These are phyloP conservation scores for Trinectes maculatus DNA, from an alignment of 2,113 vertebrate genomes.

Conservation along the genomic window DNA sequence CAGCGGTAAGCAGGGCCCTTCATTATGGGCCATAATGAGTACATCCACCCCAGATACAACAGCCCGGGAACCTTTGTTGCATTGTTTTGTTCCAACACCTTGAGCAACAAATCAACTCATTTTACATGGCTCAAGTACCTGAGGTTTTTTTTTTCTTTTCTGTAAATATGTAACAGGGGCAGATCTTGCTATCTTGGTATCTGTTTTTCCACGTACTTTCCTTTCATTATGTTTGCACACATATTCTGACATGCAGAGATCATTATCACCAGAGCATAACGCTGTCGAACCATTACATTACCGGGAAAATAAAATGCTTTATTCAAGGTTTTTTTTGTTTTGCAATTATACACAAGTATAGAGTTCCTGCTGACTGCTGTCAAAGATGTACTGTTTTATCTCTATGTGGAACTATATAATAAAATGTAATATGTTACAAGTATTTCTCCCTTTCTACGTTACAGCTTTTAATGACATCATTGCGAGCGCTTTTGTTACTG, in stretches of 20 bases:
- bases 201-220: slow-evolving; percentile 39
- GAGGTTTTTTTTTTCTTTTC: slow-evolving; percentile 33
- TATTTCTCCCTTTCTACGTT: slow-evolving; percentile 28
- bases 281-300: slow-evolving; percentile 17
- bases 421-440: neutral
- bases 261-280: slow-evolving; percentile 38
- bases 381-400: slow-evolving; percentile 6
- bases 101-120: slow-evolving; percentile 74
- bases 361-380: slow-evolving; percentile 12
- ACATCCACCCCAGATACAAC: slow-evolving; percentile 80
- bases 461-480: neutral
- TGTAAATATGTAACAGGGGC: slow-evolving; percentile 55
- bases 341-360: neutral
- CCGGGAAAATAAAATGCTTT: slow-evolving; percentile 12
- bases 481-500: slow-evolving; percentile 1
- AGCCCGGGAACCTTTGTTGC: slow-evolving; percentile 78
- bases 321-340: slow-evolving; percentile 12
- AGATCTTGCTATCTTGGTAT: slow-evolving; percentile 40
- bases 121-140: slow-evolving; percentile 68
- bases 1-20: slow-evolving; percentile 81
- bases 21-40: slow-evolving; percentile 85
- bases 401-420: slow-evolving; percentile 9
- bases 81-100: slow-evolving; percentile 78
- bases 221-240: slow-evolving; percentile 60
- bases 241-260: slow-evolving; percentile 42